phyloP scores from a whole-genome alignment of 2,888 invertebrate genomes.

The Leptodirus hochenwartii region DNA sequence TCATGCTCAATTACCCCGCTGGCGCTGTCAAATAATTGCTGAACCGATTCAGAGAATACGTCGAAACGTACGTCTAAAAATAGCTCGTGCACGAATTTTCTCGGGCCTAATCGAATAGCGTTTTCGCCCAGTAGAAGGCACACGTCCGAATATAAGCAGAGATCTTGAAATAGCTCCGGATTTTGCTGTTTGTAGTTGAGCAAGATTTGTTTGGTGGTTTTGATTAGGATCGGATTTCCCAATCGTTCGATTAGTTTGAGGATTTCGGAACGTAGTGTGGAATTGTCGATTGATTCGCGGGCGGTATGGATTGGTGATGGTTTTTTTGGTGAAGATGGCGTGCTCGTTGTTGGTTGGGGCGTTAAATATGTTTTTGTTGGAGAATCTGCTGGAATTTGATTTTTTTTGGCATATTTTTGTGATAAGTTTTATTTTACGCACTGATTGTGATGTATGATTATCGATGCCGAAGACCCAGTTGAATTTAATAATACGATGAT shows the following conservation, averaged over 20 bases:
- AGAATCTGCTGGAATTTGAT: too few relatives aligned
- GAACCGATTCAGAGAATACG: neutral
- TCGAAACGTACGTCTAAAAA: slow-evolving; percentile 74
- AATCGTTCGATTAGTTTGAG: slow-evolving; percentile 54
- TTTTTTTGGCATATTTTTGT: too few relatives aligned
- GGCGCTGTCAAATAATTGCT: neutral
- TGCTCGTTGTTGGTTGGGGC: too few relatives aligned
- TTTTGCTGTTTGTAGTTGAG: slow-evolving; percentile 56
- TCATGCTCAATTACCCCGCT: neutral
- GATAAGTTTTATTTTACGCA: too few relatives aligned
- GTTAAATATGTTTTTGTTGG: too few relatives aligned
- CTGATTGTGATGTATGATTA: too few relatives aligned
- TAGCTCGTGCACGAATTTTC: slow-evolving; percentile 82
- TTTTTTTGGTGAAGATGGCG: too few relatives aligned
- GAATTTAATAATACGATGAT: too few relatives aligned
- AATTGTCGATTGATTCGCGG: too few relatives aligned
- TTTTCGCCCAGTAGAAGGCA: slow-evolving; percentile 59
- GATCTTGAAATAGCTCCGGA: slow-evolving; percentile 58
- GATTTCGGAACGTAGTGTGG: slow-evolving; percentile 30
- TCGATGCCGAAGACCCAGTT: too few relatives aligned
- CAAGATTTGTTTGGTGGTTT: slow-evolving; percentile 65
- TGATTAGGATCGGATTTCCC: slow-evolving; percentile 61
- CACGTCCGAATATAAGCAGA: slow-evolving; percentile 87
- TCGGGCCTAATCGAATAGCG: slow-evolving; percentile 63
- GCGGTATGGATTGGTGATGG: too few relatives aligned